Evolutionary conservation across 2,888 invertebrate species (phyloP).

Genomic region (Stenichneumon culpator): DNA sequence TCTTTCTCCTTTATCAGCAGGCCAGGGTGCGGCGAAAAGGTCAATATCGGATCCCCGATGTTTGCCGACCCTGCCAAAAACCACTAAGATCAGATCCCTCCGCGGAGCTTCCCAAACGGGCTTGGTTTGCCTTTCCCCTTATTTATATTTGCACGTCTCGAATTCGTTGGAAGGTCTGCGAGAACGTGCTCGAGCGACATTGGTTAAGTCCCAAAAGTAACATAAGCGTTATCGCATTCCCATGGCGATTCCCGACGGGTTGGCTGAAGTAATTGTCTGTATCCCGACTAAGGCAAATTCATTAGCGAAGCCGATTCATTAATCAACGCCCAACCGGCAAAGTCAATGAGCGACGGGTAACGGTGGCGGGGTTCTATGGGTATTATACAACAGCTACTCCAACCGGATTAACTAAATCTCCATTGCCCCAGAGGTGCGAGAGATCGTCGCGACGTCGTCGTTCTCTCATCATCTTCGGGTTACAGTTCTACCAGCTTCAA

Average conservation of each 20-base stretch:
- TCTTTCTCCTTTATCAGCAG: not conserved
- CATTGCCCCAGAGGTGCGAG: constrained; percentile 20
- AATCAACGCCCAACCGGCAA: constrained; percentile 26
- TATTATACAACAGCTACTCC: constrained; percentile 1
- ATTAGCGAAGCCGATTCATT: constrained; percentile 43
- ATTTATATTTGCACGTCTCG: constrained; percentile 27
- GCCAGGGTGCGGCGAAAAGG: not conserved
- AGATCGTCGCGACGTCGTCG: constrained; percentile 19
- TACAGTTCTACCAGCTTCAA: constrained; percentile 13
- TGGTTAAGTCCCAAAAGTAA: constrained; percentile 24
- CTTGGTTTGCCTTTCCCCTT: not conserved
- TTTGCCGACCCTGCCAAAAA: constrained; percentile 3
- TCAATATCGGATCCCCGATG: constrained; percentile 38
- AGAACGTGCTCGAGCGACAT: constrained; percentile 10
- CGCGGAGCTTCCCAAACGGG: not conserved
- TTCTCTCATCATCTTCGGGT: constrained; percentile 23
- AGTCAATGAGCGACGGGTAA: constrained; percentile 39
- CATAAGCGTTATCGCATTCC: constrained; percentile 14
- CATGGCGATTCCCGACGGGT: not conserved
- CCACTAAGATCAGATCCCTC: constrained; percentile 10
- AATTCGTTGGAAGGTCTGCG: not conserved
- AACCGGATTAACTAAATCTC: constrained; percentile 35
- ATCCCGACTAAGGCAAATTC: constrained; percentile 21
- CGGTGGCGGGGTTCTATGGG: not conserved
- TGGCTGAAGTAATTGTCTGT: not conserved